These are phyloP conservation scores for Acrocephalus arundinaceus DNA, from an alignment of 2,113 vertebrate species.

Conservation along the genomic window DNA sequence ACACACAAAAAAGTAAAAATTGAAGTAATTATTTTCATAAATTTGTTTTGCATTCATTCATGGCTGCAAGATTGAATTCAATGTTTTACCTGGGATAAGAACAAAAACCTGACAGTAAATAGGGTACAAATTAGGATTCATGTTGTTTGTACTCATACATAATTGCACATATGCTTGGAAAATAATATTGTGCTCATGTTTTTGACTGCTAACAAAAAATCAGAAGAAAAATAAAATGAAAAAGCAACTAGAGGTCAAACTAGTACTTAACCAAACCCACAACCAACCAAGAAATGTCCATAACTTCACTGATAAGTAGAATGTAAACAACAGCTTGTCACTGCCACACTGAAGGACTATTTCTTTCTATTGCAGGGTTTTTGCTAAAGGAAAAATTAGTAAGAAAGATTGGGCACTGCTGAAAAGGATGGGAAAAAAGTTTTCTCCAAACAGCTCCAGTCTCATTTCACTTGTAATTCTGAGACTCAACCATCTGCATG, in stretches of 20 bases:
- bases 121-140: background rate
- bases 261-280: background rate
- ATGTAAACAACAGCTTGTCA: background rate
- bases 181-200: background rate
- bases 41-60: background rate
- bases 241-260: background rate
- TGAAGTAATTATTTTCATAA: background rate
- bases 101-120: background rate
- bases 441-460: background rate
- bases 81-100: background rate
- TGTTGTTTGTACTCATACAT: background rate
- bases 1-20: background rate
- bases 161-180: conserved; percentile 43
- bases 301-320: background rate
- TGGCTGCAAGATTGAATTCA: background rate
- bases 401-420: background rate
- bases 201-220: conserved; percentile 4
- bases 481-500: background rate
- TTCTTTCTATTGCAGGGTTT: background rate
- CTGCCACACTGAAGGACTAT: background rate
- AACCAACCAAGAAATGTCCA: background rate
- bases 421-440: background rate
- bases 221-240: background rate
- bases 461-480: background rate
- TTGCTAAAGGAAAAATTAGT: background rate